phyloP scores from a whole-genome alignment of 2,797 vertebrate genomes.

The Picus viridis region DNA sequence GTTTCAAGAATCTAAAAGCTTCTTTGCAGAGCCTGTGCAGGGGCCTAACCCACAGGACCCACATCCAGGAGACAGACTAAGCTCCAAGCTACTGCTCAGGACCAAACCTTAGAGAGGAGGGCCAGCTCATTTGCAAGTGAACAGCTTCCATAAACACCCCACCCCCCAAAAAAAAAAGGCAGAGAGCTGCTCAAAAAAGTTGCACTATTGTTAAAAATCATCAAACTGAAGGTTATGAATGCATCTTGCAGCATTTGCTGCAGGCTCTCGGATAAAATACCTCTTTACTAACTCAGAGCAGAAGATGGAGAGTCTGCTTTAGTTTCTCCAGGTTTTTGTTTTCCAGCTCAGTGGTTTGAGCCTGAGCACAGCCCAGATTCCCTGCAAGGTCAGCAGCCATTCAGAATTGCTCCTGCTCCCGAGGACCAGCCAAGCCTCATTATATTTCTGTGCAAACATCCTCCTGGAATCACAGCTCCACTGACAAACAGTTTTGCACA shows the following conservation, averaged over 20 bases:
- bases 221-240: background rate
- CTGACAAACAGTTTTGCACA: conserved; percentile 39
- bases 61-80: background rate
- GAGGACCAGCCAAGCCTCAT: conserved; percentile 68
- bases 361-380: conserved; percentile 58
- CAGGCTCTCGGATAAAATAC: background rate
- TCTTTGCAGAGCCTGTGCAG: background rate
- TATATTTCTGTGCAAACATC: conserved; percentile 69
- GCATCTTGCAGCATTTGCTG: background rate
- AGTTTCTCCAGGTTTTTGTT: conserved; percentile 62
- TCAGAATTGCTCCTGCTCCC: conserved; percentile 59
- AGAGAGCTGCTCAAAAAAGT: background rate
- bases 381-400: conserved; percentile 60
- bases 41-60: background rate
- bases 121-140: conserved; percentile 52
- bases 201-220: background rate
- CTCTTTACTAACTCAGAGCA: background rate
- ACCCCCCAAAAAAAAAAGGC: background rate
- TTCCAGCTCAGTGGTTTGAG: conserved; percentile 69
- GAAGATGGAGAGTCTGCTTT: conserved; percentile 44
- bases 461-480: conserved; percentile 30
- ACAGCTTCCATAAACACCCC: background rate
- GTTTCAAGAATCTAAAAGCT: background rate
- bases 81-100: background rate
- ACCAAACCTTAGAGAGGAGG: background rate